Evolutionary conservation across 1,140 invertebrate species (phyloP).

Genomic region (Pseudomyrmex flavicornis): DNA sequence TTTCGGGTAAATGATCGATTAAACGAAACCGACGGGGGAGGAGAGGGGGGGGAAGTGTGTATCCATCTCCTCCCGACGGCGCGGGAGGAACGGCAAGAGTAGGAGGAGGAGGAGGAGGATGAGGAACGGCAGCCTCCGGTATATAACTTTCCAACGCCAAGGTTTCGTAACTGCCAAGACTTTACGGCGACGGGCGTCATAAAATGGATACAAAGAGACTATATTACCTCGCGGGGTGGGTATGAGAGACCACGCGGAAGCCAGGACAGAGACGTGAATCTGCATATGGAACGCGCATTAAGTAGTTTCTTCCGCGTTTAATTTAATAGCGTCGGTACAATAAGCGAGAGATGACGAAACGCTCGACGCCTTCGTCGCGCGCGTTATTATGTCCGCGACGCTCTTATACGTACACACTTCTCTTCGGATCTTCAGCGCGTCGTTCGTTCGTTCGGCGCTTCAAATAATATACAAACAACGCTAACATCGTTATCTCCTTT

Average conservation of each 20-base stretch:
- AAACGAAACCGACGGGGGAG: background rate
- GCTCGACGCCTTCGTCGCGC: constrained; percentile 26
- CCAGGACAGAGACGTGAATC: constrained; percentile 80
- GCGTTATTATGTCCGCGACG: background rate
- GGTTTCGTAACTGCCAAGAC: constrained; percentile 68
- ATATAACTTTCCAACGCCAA: constrained; percentile 60
- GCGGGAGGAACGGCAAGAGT: constrained; percentile 27
- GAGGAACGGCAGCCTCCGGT: constrained; percentile 42
- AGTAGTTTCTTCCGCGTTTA: constrained; percentile 83
- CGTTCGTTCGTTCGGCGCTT: no score
- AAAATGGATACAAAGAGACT: constrained; percentile 84
- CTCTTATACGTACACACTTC: constrained; percentile 32
- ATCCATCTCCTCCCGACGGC: background rate
- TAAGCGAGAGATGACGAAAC: constrained; percentile 63
- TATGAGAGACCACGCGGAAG: constrained; percentile 68
- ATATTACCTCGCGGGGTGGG: constrained; percentile 75
- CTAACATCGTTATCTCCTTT: background rate
- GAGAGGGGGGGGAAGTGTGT: background rate
- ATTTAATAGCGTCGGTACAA: constrained; percentile 80
- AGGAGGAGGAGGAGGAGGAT: no score
- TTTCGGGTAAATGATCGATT: constrained; percentile 12
- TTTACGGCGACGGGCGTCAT: constrained; percentile 80
- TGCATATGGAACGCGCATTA: constrained; percentile 84
- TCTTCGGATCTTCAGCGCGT: no score
- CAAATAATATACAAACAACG: no score